Conservation (phyloP, 1,140 invertebrate genomes). For the Cydia fagiglandana region DNA sequence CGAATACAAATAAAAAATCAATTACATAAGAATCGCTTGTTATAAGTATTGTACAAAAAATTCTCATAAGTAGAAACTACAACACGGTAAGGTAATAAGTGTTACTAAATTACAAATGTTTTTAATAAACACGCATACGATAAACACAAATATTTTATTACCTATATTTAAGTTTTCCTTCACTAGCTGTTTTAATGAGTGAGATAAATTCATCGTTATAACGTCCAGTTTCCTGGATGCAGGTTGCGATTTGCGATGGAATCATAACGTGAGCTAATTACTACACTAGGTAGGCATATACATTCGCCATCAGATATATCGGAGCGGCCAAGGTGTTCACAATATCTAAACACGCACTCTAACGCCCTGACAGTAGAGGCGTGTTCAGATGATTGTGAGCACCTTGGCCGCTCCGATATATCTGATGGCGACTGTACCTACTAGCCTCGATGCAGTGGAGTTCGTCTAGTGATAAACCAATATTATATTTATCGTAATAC, state of each 20-base stretch:
- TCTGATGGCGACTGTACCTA: too few species aligned
- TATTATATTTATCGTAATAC: too few species aligned
- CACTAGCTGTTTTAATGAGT: conserved; percentile 37
- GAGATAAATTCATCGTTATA: conserved; percentile 47
- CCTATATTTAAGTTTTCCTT: conserved; percentile 33
- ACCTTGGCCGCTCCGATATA: too few species aligned
- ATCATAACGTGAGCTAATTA: conserved; percentile 49
- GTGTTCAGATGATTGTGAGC: too few species aligned
- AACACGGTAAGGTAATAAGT: too few species aligned
- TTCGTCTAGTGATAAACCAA: too few species aligned
- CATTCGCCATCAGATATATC: too few species aligned
- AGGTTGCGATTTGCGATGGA: conserved; percentile 44
- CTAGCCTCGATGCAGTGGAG: too few species aligned
- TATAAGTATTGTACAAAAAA: neutral
- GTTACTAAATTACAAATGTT: neutral
- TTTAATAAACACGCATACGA: neutral
- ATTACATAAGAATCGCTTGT: neutral
- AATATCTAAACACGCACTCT: too few species aligned
- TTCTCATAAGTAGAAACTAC: too few species aligned
- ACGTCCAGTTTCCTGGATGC: conserved; percentile 48
- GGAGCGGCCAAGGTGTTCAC: too few species aligned
- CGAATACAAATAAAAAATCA: neutral
- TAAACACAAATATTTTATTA: conserved; percentile 24
- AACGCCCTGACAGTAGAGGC: too few species aligned
- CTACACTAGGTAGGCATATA: conserved; percentile 33